Conservation (phyloP, 2,888 invertebrate species). For the Scaeva pyrastri region DNA sequence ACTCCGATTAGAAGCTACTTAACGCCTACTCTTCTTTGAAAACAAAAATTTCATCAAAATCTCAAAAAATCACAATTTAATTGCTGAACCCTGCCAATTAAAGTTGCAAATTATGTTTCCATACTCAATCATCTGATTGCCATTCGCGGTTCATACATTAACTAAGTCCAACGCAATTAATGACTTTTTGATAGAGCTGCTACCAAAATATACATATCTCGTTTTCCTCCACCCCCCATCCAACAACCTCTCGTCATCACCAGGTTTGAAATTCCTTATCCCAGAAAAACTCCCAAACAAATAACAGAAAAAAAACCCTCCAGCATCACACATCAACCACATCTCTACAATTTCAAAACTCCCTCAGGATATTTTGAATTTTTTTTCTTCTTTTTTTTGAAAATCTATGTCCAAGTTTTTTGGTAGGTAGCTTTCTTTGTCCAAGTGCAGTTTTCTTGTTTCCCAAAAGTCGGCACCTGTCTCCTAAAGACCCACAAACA, state of each 20-base stretch:
- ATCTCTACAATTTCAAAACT: slow-evolving; percentile 51
- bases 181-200: slow-evolving; percentile 67
- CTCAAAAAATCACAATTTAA: slow-evolving; percentile 45
- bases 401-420: slow-evolving; percentile 59
- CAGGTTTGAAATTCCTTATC: neutral
- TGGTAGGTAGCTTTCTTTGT: slow-evolving; percentile 49
- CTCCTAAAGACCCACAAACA: slow-evolving; percentile 39
- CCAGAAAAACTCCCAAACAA: neutral
- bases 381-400: slow-evolving; percentile 33
- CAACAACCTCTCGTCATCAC: slow-evolving; percentile 28
- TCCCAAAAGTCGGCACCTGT: slow-evolving; percentile 62
- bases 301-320: slow-evolving; percentile 37
- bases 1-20: slow-evolving; percentile 16
- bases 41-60: slow-evolving; percentile 12
- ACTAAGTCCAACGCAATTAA: slow-evolving; percentile 59
- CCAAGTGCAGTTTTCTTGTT: slow-evolving; percentile 49
- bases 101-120: slow-evolving; percentile 64
- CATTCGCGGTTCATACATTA: slow-evolving; percentile 45
- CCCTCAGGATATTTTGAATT: slow-evolving; percentile 39
- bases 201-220: slow-evolving; percentile 44
- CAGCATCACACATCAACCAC: slow-evolving; percentile 58
- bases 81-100: slow-evolving; percentile 54
- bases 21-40: slow-evolving; percentile 46
- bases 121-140: slow-evolving; percentile 67
- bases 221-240: neutral